Evolutionary conservation across 2,888 invertebrate genomes (phyloP), one percentile per base, ranked within the genome.

Genomic region (Ophion obscuratus): DNA sequence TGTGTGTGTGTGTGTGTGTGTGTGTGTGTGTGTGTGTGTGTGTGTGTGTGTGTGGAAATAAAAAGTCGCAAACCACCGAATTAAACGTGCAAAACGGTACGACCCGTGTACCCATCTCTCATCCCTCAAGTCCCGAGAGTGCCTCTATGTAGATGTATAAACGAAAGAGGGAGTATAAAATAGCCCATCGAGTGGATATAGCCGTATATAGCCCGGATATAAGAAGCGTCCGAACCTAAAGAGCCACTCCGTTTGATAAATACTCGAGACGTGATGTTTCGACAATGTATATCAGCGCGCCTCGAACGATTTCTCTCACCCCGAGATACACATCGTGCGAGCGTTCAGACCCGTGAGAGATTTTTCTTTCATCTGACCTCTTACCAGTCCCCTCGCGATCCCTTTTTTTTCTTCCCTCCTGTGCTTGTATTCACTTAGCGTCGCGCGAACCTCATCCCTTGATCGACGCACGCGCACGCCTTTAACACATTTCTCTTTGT

Each of bases 161-260:
- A 36, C 36, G 5, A 61, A 67, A 71, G 57, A 24, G 40, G n/a
- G 27, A 66, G 59, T 64, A 57, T 27, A 57, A 17, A 40, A 44
- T 66, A 57, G 47, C 10, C 64, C 20, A 9, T 77, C 57, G 67
- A 67, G 77, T 57, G 47, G n/a, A 66, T 20, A 61, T 79, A 36
- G 80, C 66, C 17, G 17, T 53, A 14, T 53, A 68, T 47, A 62
- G 74, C 27, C 14, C 67, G 74, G 70, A 59, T 36, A 17, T 14
- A 68, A 79, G 53, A 44, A 78, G 44, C 70, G 75, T 75, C 57
- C 71, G 57, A 57, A 71, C 57, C 75, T 62, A 76, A 84, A 84
- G 68, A 80, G 84, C 47, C 80, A 75, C 84, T 79, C 67, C 44
- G 80, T 71, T 80, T 84, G 80, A 84, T 84, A 84, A 84, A 84